Conservation (phyloP, 2,797 vertebrate genomes). For the Phalanger gymnotis region DNA sequence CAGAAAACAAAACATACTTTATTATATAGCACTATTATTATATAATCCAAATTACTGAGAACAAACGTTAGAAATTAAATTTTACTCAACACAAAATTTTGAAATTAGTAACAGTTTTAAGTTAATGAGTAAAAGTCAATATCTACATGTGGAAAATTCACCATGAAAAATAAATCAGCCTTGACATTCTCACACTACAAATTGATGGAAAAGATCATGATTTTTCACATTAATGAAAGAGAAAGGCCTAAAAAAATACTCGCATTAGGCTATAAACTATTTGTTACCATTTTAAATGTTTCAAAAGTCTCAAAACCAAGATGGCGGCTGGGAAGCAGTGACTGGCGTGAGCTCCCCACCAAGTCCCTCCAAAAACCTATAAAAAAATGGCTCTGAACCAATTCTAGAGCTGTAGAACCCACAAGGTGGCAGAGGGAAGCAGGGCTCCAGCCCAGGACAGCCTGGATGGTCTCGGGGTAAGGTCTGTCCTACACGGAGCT, state of each 20-base stretch:
- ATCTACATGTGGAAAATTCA: not conserved
- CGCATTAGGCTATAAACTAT: rapidly evolving
- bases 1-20: not conserved
- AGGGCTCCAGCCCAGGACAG: too few species aligned
- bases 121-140: not conserved
- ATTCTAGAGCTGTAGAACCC: too few species aligned
- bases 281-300: not conserved
- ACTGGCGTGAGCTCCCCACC: too few species aligned
- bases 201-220: not conserved
- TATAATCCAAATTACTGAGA: not conserved
- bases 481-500: too few species aligned
- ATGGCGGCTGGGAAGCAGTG: too few species aligned
- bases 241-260: not conserved
- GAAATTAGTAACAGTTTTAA: not conserved
- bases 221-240: not conserved
- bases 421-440: too few species aligned
- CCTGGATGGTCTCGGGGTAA: too few species aligned
- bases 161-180: not conserved
- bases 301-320: not conserved
- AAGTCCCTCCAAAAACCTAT: too few species aligned
- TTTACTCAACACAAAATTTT: not conserved
- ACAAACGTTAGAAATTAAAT: not conserved
- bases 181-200: not conserved
- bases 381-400: too few species aligned
- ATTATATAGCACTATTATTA: not conserved